These are phyloP conservation scores for Lathronympha strigana DNA, from an alignment of 2,888 invertebrate species.

Conservation along the genomic window DNA sequence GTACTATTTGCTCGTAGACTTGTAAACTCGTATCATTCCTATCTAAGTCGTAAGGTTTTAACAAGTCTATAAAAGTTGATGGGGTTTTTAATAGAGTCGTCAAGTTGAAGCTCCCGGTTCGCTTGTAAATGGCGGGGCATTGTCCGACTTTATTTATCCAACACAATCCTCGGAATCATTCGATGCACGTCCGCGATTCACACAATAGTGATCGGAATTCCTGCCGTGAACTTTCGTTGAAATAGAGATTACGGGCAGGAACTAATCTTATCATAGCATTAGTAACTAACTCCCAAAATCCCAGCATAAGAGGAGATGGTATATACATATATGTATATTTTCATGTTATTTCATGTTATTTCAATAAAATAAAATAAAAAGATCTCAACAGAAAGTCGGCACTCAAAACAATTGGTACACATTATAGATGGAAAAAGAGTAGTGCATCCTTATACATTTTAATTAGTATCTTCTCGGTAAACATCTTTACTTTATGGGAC, in stretches of 20 bases:
- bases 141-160: constrained; percentile 72
- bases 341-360: no score
- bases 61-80: constrained; percentile 12
- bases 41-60: constrained; percentile 21
- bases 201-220: constrained; percentile 78
- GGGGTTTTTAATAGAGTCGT: constrained; percentile 33
- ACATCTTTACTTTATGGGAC: no score
- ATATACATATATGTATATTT: no score
- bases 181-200: constrained; percentile 79
- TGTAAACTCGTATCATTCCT: constrained; percentile 4
- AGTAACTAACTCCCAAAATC: no score
- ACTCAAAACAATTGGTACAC: background rate
- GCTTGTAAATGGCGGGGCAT: constrained; percentile 60
- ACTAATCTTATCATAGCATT: background rate
- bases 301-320: no score
- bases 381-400: no score
- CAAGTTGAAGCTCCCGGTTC: constrained; percentile 36
- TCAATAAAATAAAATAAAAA: no score
- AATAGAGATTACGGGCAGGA: constrained; percentile 40
- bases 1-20: constrained; percentile 12
- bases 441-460: no score
- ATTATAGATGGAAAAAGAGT: no score
- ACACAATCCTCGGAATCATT: constrained; percentile 68
- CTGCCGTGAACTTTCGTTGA: constrained; percentile 64
- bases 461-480: no score